A percentile compares a stretch with the other conserved stretches of the same genome.
Evolutionary conservation across 1,140 invertebrate genomes (phyloP).

Genomic region (Danaus melanippus): DNA sequence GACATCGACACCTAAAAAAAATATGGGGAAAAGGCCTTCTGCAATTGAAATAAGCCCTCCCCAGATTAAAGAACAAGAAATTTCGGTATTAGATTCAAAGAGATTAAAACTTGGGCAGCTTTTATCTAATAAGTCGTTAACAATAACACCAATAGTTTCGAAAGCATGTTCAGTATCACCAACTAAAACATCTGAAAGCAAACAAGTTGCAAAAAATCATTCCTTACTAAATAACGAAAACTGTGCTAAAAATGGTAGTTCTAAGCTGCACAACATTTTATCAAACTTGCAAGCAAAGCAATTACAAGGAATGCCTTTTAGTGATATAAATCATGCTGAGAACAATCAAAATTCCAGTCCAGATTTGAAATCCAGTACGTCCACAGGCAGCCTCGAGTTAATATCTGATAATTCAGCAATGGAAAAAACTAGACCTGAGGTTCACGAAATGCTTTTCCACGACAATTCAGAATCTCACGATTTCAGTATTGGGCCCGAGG

Average conservation of each 20-base stretch:
- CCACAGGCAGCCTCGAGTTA: conserved; percentile 48
- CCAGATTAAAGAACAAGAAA: conserved; percentile 45
- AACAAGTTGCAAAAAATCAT: conserved; percentile 48
- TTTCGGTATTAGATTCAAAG: conserved; percentile 55
- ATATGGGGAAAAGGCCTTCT: conserved; percentile 46
- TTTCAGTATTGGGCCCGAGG: conserved; percentile 46
- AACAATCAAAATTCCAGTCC: conserved; percentile 41
- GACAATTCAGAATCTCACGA: conserved; percentile 64
- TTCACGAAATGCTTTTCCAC: conserved; percentile 61
- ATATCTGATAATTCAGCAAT: conserved; percentile 33
- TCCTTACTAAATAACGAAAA: conserved; percentile 59
- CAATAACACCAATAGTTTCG: conserved; percentile 43
- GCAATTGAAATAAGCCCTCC: conserved; percentile 34
- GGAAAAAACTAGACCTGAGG: conserved; percentile 44
- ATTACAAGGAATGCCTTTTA: conserved; percentile 45
- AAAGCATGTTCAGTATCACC: conserved; percentile 35
- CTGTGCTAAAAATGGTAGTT: conserved; percentile 66
- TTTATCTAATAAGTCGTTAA: conserved; percentile 52
- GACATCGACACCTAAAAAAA: conserved; percentile 29
- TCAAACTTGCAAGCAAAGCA: conserved; percentile 62
- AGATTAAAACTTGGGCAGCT: conserved; percentile 64
- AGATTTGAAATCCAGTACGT: conserved; percentile 60
- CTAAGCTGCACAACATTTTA: conserved; percentile 64
- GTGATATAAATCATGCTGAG: conserved; percentile 42
- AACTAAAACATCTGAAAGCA: conserved; percentile 37